Percentiles rank a stretch among this genome's conserved stretches.
phyloP scores from a whole-genome alignment of 2,888 invertebrate species.

The Limnephilus auricula region DNA sequence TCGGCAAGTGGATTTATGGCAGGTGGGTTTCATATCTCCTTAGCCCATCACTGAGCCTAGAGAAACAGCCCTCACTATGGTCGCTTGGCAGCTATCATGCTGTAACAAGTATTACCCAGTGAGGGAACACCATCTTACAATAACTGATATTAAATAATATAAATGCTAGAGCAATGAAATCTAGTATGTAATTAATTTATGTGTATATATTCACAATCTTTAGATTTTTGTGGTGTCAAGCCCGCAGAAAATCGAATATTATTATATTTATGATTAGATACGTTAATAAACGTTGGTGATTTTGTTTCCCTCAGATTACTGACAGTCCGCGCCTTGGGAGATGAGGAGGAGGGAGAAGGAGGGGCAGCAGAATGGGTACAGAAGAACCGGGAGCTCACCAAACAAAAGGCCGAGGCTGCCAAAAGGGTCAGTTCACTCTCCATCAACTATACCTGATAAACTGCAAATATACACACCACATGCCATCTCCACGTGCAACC shows the following conservation, averaged over 20 bases:
- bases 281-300: not conserved
- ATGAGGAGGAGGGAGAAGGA: constrained; percentile 86
- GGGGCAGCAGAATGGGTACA: constrained; percentile 89
- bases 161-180: not conserved
- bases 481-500: too few relatives aligned
- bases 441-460: constrained; percentile 41
- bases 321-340: constrained; percentile 79
- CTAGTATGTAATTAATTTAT: too few relatives aligned
- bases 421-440: constrained; percentile 81
- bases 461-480: not conserved
- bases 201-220: too few relatives aligned
- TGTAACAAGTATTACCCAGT: constrained; percentile 35
- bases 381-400: constrained; percentile 85
- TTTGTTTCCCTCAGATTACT: constrained; percentile 70
- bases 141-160: not conserved
- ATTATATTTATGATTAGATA: not conserved
- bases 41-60: not conserved
- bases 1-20: not conserved
- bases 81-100: not conserved
- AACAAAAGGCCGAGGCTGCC: constrained; percentile 90
- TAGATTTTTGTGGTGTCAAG: too few relatives aligned
- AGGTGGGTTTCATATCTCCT: not conserved
- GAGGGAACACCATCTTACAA: not conserved
- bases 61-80: not conserved
- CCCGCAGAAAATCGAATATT: too few relatives aligned